Conservation (phyloP, 2,888 invertebrate species). For the Pristionchus arcanus region DNA sequence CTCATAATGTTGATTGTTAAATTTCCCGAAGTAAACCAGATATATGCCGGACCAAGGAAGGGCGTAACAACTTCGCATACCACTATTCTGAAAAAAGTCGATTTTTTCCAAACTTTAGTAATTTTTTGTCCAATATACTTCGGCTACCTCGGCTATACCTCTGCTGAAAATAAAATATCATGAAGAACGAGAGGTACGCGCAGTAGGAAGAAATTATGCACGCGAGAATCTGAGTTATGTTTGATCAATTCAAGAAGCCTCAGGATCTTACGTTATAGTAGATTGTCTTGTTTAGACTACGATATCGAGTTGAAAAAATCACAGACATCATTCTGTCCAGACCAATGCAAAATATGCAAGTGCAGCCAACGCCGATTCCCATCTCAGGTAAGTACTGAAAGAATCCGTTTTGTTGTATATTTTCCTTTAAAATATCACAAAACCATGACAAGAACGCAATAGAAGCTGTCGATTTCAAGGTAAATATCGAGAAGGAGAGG, state of each 20-base stretch:
- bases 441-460: neutral
- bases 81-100: neutral
- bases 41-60: neutral
- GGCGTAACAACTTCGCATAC: neutral
- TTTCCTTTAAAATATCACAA: too few relatives aligned
- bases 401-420: too few relatives aligned
- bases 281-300: neutral
- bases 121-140: neutral
- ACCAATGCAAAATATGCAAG: neutral
- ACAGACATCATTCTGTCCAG: slow-evolving; percentile 3
- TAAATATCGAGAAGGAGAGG: neutral
- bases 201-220: neutral
- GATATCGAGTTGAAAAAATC: neutral
- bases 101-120: neutral
- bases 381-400: neutral
- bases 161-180: neutral
- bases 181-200: neutral
- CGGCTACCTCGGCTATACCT: too few relatives aligned
- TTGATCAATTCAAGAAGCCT: neutral
- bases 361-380: neutral
- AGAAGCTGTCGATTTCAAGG: neutral
- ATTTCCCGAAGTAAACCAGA: neutral
- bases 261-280: neutral
- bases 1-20: neutral
- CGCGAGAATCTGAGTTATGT: neutral